Evolutionary conservation across 2,113 vertebrate species (phyloP), one percentile per base, ranked within the genome.

Genomic region (Sminthopsis crassicaudata): DNA sequence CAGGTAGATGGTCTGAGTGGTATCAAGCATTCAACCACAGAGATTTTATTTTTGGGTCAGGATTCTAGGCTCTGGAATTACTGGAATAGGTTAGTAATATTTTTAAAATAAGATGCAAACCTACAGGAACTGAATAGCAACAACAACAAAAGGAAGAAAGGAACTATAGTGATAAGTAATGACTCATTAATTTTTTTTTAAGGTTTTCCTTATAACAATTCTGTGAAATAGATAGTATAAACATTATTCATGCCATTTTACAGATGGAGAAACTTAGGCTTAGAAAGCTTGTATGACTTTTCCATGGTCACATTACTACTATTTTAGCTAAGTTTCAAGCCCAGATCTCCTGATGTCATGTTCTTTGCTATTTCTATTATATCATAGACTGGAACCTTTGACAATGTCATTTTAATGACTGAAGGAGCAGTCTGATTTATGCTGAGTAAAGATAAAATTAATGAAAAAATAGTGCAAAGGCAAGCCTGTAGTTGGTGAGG

Each of bases 401-500:
- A 22, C 36, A 60, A 19, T n/a, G 36, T 76, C 67, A 76, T 76
- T 76, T 76, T 76, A 53, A 12, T 92, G 91, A 94, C 22, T 91
- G 14, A 94, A 96, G 76, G 96, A 94, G 94, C 24, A 92, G 50
- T 60, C 52, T 90, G 89, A 27, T 90, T 95, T 93, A 95, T 93
- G 96, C 4, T 42, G 88, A 97, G 90, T 94, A 88, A 91, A 96
- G 67, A 95, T 93, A 50, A 97, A 92, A 95, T 96, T 96, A 95
- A 92, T 96, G 88, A 96, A 76, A 19, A 93, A n/a, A 30, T n/a
- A n/a, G 67, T n/a, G 48, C 93, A 95, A 42, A 92, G 96, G 94
- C 94, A 96, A 95, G 95, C 91, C 2, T 95, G 55, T 96, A 97
- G 97, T 96, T 95, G 96, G 95, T 76, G 95, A 91, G 93, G 76